Base-by-base conservation (phyloP, 2,888 invertebrate genomes). In the Plagodis pulveraria region DNA sequence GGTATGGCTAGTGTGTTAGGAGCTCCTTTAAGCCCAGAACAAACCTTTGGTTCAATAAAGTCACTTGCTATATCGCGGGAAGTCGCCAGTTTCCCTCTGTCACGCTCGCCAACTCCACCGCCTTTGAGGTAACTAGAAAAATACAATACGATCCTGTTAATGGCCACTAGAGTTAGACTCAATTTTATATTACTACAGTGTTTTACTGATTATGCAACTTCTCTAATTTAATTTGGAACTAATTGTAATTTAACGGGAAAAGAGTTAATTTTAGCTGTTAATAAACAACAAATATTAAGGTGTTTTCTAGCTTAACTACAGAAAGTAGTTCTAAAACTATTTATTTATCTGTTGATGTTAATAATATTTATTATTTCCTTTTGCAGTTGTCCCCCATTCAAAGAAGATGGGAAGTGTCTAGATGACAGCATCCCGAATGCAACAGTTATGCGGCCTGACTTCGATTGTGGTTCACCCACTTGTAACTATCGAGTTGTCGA, bases 51-150 rank as follows among this genome's bases (percentile, higher is more conserved):
- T 63, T 96, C 96, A 62, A 96, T 96, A 77, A 94, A 95, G 71
- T 96, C 96, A 42, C 89, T 96, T 67, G 95, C 95, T 35, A 95
- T 95, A 74, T 95, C 95, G 53, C 90, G 96, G 70, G 96, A 96
- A 83, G 95, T 96, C 56, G 96, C 96, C 70, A 96, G 96, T 81
- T 96, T 96, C 76, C 96, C 96, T n/a, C 83, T 96, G 40, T 96
- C 96, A 10, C 93, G 96, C 65, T 95, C 96, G 48, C 96, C 96
- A 38, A 95, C 95, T 71, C 96, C 96, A 53, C 96, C 96, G 48
- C 95, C 95, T 49, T 86, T 91, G 68, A 91, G 93, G 87, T 92
- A 84, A 70, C 40, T 66, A 38, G 10, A 40, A 36, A 36, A 36
- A 22, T 22, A 22, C 22, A 22, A 22, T 22, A 22, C 22, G 22